Percentiles rank a stretch among this genome's conserved stretches.
phyloP scores from a whole-genome alignment of 2,113 vertebrate genomes.

The Eurypyga helias region DNA sequence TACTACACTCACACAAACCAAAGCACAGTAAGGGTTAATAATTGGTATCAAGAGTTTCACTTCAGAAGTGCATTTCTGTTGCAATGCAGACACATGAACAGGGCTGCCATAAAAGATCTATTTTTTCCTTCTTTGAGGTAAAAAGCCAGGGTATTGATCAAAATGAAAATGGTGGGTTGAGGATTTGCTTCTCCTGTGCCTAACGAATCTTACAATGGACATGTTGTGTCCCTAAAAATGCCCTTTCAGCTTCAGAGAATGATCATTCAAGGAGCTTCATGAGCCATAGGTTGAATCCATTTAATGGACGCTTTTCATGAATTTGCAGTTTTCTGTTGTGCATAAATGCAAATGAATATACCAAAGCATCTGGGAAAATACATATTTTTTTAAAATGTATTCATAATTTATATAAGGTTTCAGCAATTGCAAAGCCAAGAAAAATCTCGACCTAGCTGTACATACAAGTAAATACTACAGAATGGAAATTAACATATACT shows the following conservation, averaged over 20 bases:
- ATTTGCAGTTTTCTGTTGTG: neutral
- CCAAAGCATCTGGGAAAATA: neutral
- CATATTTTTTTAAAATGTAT: neutral
- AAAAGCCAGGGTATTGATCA: neutral
- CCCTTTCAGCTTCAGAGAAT: neutral
- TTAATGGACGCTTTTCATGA: neutral
- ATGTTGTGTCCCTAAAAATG: neutral
- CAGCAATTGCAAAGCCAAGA: neutral
- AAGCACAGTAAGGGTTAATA: neutral
- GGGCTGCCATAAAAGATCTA: neutral
- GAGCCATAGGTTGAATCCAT: neutral
- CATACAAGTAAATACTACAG: neutral
- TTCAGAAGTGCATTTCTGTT: neutral
- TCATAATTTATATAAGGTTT: neutral
- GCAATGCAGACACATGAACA: neutral
- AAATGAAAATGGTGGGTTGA: neutral
- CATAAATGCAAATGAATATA: neutral
- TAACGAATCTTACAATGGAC: neutral
- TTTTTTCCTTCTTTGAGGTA: neutral
- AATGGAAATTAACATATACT: neutral
- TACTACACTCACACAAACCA: neutral
- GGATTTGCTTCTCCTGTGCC: neutral
- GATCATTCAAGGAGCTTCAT: neutral
- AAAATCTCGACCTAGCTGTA: neutral
- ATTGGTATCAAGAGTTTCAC: rapidly evolving